Percentiles rank a stretch among this genome's conserved stretches.
phyloP scores from a whole-genome alignment of 2,797 vertebrate genomes.

The Crenichthys baileyi region DNA sequence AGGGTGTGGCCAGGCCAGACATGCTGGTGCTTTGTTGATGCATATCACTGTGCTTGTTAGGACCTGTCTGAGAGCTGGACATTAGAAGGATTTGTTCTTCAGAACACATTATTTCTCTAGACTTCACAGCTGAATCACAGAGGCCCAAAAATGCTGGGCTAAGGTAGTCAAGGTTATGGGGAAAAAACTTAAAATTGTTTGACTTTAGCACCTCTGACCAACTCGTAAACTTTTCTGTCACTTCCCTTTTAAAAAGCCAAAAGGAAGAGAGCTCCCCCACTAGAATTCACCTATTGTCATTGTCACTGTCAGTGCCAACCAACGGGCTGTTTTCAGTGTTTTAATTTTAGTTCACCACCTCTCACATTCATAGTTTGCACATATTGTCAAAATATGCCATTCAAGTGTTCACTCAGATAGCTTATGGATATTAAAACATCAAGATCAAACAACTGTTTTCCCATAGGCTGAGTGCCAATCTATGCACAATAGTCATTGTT shows the following conservation, averaged over 20 bases:
- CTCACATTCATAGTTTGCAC: background rate
- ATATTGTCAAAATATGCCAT: slow-evolving; percentile 25
- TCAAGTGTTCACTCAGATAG: slow-evolving; percentile 37
- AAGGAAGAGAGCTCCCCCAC: slow-evolving; percentile 13
- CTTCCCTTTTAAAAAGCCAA: slow-evolving; percentile 16
- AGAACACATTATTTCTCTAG: background rate
- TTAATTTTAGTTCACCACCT: slow-evolving; percentile 14
- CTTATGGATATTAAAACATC: slow-evolving; percentile 1
- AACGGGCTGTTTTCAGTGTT: slow-evolving; percentile 11
- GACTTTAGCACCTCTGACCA: slow-evolving; percentile 34
- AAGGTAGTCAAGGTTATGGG: background rate
- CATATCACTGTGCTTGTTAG: slow-evolving; percentile 23
- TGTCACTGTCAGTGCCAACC: slow-evolving; percentile 20
- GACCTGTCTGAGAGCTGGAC: slow-evolving; percentile 44
- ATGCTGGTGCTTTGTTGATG: slow-evolving; percentile 65
- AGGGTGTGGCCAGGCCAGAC: slow-evolving; percentile 73
- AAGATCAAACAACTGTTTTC: slow-evolving; percentile 2
- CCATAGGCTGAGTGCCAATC: background rate
- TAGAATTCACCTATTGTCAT: slow-evolving; percentile 21
- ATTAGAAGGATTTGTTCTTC: background rate
- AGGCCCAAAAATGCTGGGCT: too few relatives aligned
- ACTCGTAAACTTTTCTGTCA: slow-evolving; percentile 18
- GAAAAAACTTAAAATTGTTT: background rate
- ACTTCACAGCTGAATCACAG: background rate
- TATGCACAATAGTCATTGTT: background rate